Evolutionary conservation across 2,888 invertebrate species (phyloP), one percentile per base, ranked within the genome.

Genomic region (Lycocerus yunnanus): DNA sequence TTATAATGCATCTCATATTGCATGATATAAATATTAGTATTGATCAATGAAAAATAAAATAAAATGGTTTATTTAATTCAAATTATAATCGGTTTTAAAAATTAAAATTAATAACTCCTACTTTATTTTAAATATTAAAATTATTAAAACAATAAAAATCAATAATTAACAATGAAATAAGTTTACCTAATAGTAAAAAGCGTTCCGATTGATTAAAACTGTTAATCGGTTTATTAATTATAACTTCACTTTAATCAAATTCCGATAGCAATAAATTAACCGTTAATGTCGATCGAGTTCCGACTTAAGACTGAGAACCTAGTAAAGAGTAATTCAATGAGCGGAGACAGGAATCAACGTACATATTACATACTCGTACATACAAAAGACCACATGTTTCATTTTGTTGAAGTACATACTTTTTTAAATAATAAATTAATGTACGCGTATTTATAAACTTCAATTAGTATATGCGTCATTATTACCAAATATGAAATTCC

Each of bases 261-360:
- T 18, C 61, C 61, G 18, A 20, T 63, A 66, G 24, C 71, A 59
- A 60, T 68, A 67, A 70, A 72, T 67, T 43, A 58, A 24, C 15
- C 68, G 60, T 68, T 68, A 66, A 72, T 58, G 61, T 68, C 68
- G 68, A 67, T 72, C 67, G 20, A 67, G 67, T 60, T 63, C 27
- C 43, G 67, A 68, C 60, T 68, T 61, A 61, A 72, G 72, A 72
- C 72, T 72, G 72, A 72, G 60, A 61, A 61, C 61, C 18, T 58
- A 60, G 60, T 60, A 61, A 72, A 66, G 16, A 72, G 61, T 66
- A 72, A 43, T 63, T 27, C 43, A 66, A 18, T 43, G 43, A 20
- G 10, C 24, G 18, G 27, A 67, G 71, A 43, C 59, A 66, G 71
- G 66, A 24, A 59, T 58, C 66, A 43, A 58, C 60, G 59, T 58